Conservation (phyloP, 2,888 invertebrate species). For the Metalampra italica region DNA sequence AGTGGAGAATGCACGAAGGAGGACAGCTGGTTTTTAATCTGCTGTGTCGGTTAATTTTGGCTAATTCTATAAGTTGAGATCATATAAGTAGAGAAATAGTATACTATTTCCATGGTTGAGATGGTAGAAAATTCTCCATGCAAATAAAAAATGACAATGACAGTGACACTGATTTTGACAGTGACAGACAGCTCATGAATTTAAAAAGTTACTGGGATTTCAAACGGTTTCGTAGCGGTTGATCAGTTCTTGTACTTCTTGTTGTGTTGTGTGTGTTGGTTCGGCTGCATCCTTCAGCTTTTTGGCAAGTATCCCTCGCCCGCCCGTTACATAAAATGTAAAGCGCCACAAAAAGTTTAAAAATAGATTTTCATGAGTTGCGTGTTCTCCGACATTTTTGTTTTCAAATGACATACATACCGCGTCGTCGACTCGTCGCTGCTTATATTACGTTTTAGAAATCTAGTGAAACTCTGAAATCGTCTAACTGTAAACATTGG, state of each 20-base stretch:
- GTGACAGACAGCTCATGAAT: slow-evolving; percentile 15
- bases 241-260: too few relatives aligned
- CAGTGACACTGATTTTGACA: background rate
- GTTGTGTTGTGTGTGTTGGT: slow-evolving; percentile 41
- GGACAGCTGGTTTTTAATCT: too few relatives aligned
- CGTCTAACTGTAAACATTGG: slow-evolving; percentile 61
- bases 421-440: slow-evolving; percentile 42
- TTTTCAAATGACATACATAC: slow-evolving; percentile 72
- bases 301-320: slow-evolving; percentile 74
- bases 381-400: slow-evolving; percentile 66
- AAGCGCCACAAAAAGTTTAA: slow-evolving; percentile 65
- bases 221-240: slow-evolving; percentile 51
- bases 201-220: slow-evolving; percentile 57
- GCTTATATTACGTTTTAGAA: slow-evolving; percentile 56
- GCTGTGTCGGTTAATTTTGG: too few relatives aligned
- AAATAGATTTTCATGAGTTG: slow-evolving; percentile 73
- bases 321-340: slow-evolving; percentile 60
- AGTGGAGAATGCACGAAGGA: too few relatives aligned
- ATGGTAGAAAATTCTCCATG: too few relatives aligned
- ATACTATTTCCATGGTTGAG: too few relatives aligned
- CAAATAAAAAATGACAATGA: too few relatives aligned
- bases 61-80: too few relatives aligned
- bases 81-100: too few relatives aligned
- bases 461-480: slow-evolving; percentile 66
- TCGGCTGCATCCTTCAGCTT: slow-evolving; percentile 34